Evolutionary conservation across 2,113 vertebrate genomes (phyloP), one percentile per base, ranked within the genome.

Genomic region (Isichthys henryi): DNA sequence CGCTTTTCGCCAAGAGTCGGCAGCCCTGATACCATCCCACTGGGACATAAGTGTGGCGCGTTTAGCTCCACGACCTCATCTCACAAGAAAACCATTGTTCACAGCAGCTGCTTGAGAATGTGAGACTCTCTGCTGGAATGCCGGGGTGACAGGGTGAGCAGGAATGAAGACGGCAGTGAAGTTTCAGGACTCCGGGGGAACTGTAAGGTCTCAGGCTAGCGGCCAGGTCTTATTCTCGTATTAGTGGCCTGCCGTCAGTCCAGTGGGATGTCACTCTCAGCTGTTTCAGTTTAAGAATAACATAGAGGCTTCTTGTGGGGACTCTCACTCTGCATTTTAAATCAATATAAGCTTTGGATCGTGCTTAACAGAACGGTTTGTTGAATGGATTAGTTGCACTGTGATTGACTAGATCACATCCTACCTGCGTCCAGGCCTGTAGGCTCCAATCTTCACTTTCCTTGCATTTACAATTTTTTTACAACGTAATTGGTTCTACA

Each of bases 11-110:
- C 9, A 6, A 1, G 21, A 9, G 5, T 3, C 74, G 74, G 74
- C 39, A 11, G 45, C 21, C 82, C 43, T 9, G 82, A 3, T 46
- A 84, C 43, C 23, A 5, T 84, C 82, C 82, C 82, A 84, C 17
- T n/a, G 82, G 19, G 80, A 83, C 7, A 21, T 7, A 48, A 83
- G 80, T 46, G 80, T 48, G 21, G 82, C 43, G 82, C 43, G 82
- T 84, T 21, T 3, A n/a, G 43, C 21, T 84, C 39, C 82, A n/a
- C 39, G 82, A 84, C 45, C 39, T n/a, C 82, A n/a, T 84, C 43
- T 84, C 43, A 84, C 82, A 84, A 48, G 82, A 48, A 84, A 84
- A 23, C 43, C 82, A 84, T 84, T 84, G 82, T 84, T 84, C 82
- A n/a, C 45, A 5, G 21, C 9, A 23, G 23, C 82, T n/a, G 8